Evolutionary conservation across 2,888 invertebrate species (phyloP).

Genomic region (Drosophila borealis): DNA sequence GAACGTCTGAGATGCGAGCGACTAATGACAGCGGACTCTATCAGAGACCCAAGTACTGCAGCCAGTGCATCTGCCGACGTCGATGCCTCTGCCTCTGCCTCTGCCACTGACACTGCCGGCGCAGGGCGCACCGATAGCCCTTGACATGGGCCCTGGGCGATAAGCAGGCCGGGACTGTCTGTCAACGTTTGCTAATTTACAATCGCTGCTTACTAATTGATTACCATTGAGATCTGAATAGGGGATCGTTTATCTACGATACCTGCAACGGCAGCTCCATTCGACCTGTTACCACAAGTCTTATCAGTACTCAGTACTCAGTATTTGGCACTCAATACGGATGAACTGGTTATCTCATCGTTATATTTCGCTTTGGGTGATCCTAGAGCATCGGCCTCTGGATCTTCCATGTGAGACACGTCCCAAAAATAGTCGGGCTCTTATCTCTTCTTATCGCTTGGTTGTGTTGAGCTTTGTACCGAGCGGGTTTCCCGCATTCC

Average conservation of each 20-base stretch:
- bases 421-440: background rate
- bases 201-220: slow-evolving; percentile 67
- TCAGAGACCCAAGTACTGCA: no score
- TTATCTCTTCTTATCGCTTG: slow-evolving; percentile 22
- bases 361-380: slow-evolving; percentile 29
- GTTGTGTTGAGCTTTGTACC: slow-evolving; percentile 34
- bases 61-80: no score
- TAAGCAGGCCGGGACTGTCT: slow-evolving; percentile 33
- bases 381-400: slow-evolving; percentile 2
- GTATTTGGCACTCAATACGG: background rate
- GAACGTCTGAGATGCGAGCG: no score
- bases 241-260: background rate
- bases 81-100: no score
- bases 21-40: no score
- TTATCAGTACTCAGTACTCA: slow-evolving; percentile 13
- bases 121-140: slow-evolving; percentile 71
- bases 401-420: slow-evolving; percentile 5
- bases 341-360: slow-evolving; percentile 20
- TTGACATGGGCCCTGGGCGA: slow-evolving; percentile 62
- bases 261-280: background rate
- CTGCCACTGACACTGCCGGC: slow-evolving; percentile 8
- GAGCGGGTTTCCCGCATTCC: slow-evolving; percentile 38
- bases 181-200: slow-evolving; percentile 68
- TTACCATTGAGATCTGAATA: slow-evolving; percentile 29
- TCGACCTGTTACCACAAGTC: background rate